A percentile compares a stretch with the other conserved stretches of the same genome.
Evolutionary conservation across 2,797 vertebrate genomes (phyloP).

Genomic region (Pipistrellus nathusii): DNA sequence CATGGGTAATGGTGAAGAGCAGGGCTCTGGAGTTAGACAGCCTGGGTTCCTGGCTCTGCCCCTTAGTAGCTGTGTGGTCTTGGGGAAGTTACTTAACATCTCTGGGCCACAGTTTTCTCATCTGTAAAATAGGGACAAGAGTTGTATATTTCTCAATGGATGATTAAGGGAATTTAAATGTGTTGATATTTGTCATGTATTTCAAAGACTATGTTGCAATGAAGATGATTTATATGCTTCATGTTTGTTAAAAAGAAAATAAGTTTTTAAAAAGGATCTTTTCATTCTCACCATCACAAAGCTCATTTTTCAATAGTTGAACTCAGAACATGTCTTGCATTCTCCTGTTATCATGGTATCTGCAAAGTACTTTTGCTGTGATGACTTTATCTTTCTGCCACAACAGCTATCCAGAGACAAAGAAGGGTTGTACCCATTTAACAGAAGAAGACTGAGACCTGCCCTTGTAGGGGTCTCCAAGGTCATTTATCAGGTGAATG

Average conservation of each 20-base stretch:
- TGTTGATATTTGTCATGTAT: not conserved
- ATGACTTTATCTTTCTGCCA: not conserved
- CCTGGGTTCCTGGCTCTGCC: not conserved
- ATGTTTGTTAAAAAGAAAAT: not conserved
- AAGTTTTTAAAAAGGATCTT: not conserved
- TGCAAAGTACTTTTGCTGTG: not conserved
- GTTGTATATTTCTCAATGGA: not conserved
- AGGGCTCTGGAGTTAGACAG: not conserved
- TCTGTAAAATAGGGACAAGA: not conserved
- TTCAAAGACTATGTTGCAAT: not conserved
- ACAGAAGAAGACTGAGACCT: not conserved
- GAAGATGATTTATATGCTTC: not conserved
- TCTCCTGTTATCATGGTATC: not conserved
- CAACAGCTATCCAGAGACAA: not conserved
- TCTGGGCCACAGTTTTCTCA: not conserved
- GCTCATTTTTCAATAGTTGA: not conserved
- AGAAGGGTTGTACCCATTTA: not conserved
- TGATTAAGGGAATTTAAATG: not conserved
- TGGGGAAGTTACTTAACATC: not conserved
- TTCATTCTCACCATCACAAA: not conserved
- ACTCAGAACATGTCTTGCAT: not conserved
- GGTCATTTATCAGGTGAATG: not conserved
- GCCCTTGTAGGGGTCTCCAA: not conserved
- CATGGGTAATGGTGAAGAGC: not conserved
- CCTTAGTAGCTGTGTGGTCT: not conserved